Evolutionary conservation across 2,888 invertebrate genomes (phyloP).

Genomic region (Parasteatoda lunata): DNA sequence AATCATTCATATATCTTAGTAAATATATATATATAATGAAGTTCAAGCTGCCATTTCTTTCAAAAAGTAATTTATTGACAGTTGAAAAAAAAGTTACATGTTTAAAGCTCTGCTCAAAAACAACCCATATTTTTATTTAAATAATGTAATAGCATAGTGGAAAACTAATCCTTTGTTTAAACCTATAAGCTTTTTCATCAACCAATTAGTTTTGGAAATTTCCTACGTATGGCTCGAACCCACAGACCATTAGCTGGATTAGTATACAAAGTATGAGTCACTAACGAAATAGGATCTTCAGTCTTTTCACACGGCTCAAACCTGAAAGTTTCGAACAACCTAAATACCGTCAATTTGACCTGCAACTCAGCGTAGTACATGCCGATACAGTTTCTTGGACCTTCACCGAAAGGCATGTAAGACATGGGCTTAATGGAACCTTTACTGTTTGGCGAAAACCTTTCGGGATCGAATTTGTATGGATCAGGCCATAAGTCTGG

Average conservation of each 20-base stretch:
- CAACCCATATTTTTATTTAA: too few relatives aligned
- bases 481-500: constrained; percentile 70
- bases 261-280: constrained; percentile 46
- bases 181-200: too few relatives aligned
- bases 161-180: too few relatives aligned
- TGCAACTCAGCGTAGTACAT: constrained; percentile 65
- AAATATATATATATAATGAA: too few relatives aligned
- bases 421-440: constrained; percentile 28
- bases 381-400: constrained; percentile 68
- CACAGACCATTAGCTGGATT: constrained; percentile 57
- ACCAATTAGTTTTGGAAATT: not conserved
- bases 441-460: constrained; percentile 64
- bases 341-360: constrained; percentile 45
- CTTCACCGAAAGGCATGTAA: constrained; percentile 66
- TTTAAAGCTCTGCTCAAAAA: too few relatives aligned
- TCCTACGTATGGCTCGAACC: constrained; percentile 25
- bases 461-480: constrained; percentile 70
- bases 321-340: constrained; percentile 51
- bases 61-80: too few relatives aligned
- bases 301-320: constrained; percentile 39
- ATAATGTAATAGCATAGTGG: too few relatives aligned
- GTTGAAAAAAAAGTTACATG: too few relatives aligned
- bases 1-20: too few relatives aligned
- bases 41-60: too few relatives aligned
- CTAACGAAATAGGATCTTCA: constrained; percentile 39